phyloP scores from a whole-genome alignment of 2,797 vertebrate species.

The Crocodylus rhombifer region DNA sequence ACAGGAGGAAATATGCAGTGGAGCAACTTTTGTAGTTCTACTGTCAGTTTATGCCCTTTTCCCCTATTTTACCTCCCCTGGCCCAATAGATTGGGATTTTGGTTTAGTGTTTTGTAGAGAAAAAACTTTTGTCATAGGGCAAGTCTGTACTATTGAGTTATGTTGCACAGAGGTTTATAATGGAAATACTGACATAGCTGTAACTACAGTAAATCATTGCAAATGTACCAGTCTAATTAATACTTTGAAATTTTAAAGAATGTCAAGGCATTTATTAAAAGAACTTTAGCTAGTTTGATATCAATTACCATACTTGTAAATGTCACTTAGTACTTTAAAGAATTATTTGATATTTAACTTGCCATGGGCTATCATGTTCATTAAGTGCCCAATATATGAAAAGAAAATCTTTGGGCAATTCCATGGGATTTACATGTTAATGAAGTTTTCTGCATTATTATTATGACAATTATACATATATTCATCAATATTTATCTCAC shows the following conservation, averaged over 20 bases:
- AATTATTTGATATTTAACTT: constrained; percentile 4
- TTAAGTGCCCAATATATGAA: neutral
- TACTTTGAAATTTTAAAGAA: neutral
- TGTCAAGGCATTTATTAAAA: neutral
- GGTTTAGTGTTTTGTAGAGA: neutral
- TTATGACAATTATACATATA: neutral
- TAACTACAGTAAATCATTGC: neutral
- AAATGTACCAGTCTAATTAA: neutral
- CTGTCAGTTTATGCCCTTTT: too few relatives aligned
- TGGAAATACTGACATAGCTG: neutral
- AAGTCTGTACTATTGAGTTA: neutral
- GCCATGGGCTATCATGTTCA: neutral
- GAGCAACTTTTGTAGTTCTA: neutral
- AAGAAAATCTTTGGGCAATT: constrained; percentile 1
- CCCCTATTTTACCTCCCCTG: neutral
- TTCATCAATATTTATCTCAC: neutral
- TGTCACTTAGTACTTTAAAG: neutral
- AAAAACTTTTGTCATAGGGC: neutral
- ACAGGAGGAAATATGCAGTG: neutral
- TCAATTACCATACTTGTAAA: neutral
- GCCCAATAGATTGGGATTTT: neutral
- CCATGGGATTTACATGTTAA: neutral
- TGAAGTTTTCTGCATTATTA: neutral
- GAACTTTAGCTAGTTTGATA: neutral
- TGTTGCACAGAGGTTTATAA: fast-evolving